Base-by-base conservation (phyloP, 2,888 invertebrate species). In the Oligia latruncula region DNA sequence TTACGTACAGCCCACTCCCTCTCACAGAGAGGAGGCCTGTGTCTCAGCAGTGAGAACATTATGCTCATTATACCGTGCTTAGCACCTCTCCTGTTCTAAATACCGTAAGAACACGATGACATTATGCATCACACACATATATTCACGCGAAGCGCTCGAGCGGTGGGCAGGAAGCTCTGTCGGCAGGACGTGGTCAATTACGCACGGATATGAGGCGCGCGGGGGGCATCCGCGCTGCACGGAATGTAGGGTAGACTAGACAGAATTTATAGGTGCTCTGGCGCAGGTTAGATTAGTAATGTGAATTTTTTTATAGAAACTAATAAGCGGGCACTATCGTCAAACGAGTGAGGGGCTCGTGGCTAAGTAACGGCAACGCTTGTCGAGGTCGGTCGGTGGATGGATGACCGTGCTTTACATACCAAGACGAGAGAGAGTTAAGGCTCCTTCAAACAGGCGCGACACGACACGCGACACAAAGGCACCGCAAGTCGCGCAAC, bases 171-270 rank as follows among this genome's bases (percentile, higher is more conserved):
- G 82, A 82, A 82, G 64, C 85, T 20, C 20, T 2, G 83, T 15
- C 58, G 49, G 49, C 82, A 82, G 82, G 82, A 82, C 85, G 68
- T 46, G 72, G 81, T 64, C 85, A 85, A 85, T 82, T 82, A 82
- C 67, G 49, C 64, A 49, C 82, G 82, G 82, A 86, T 58, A 52
- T 20, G 49, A 2, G 35, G 43, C 17, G 66, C 73, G 49, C 20
- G 65, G 68, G 68, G 79, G 70, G 85, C 80, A 85, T 82, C 81
- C 81, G 85, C 17, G 62, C 6, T 8, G 15, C n/a, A 58, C 60
- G 29, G 71, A 49, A 68, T 85, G 49, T 82, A 80, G 85, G 81
- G 62, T 68, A 72, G 11, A 11, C 75, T 58, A 35, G 58, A 43
- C 40, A 6, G 13, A 23, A 20, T 52, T 1, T n/a, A 62, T 40